Evolutionary conservation across 2,113 vertebrate species (phyloP), one percentile per base, ranked within the genome.

Genomic region (Syngnathoides biaculeatus): DNA sequence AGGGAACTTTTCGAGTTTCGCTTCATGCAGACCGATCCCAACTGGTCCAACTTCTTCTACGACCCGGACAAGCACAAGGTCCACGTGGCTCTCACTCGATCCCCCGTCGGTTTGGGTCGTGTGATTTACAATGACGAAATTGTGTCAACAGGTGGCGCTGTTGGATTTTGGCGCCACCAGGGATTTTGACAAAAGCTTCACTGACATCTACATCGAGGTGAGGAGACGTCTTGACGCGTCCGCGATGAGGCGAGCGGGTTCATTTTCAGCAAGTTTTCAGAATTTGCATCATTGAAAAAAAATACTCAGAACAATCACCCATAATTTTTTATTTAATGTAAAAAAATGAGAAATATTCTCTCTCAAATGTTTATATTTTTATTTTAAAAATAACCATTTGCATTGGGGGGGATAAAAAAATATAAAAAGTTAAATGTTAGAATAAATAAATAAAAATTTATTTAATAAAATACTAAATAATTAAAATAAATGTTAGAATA

Each of bases 11-110:
- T 99, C 64, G 96, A 99, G 86, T 99, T 98, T 86, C 93, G 92
- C 24, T 96, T 93, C 87, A 99, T 99, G 97, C 97, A 99, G 92
- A 98, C 97, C 0, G 97, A 99, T 77, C 97, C 97, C 26, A 99
- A 99, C 91, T 99, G 97, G 97, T 98, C 97, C 43, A 99, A 99
- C 88, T 99, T 99, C 88, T 94, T 99, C 79, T 99, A 99, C 0
- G 94, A 99, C 62, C 97, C 97, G 0, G 92, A 97, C 79, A 88
- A 89, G 17, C 94, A 98, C 85, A 94, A 87, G 94, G 97, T 97
- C 86, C 87, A 91, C 22, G 63, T 20, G 13, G n/a, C 19, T 9
- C 48, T 62, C 11, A 53, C 6, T n/a, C 2, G 26, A 57, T 27
- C 30, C 2, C 15, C 2, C 17, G 5, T 15, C 14, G 17, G 30